Base-by-base conservation (phyloP, 2,797 vertebrate genomes). In the Scolopax bukidnonensis region DNA sequence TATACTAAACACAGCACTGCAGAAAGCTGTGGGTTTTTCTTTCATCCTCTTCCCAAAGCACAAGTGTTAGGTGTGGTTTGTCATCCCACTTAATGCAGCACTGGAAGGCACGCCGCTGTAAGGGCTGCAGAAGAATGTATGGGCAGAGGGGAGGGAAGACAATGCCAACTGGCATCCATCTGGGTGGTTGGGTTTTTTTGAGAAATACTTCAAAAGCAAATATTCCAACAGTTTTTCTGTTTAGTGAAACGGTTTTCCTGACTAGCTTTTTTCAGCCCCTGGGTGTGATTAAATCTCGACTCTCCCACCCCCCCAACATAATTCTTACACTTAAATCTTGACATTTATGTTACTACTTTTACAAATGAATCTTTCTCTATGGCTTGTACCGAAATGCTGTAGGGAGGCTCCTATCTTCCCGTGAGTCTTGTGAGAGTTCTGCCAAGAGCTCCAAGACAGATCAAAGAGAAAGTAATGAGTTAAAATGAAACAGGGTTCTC, bases 191-290 rank as follows among this genome's bases (percentile, higher is more conserved):
- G 2, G 11, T 30, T 53, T 53, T 88, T 78, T 65, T 61, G 51
- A 89, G 56, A 89, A 84, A 84, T 56, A 89, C 80, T 89, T 95
- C 88, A 93, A 89, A 96, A 91, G 89, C 38, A 86, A 95, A 68
- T 81, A 91, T 70, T 79, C 53, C 56, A 87, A 61, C 80, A 84
- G 53, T 77, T 93, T 63, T 95, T 94, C 64, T 0, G 0, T 94
- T 88, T 43, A 88, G 45, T 33, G 70, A 74, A 92, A 88, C 5
- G 38, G 27, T 50, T 93, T 87, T 33, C 53, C 45, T 36, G 15
- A 65, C 11, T 41, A 70, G 28, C 33, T 59, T 80, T 81, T 81
- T 67, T 67, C 67, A 90, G 83, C 63, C 75, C 8, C 61, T 74
- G 57, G 64, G 18, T 56, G n/a, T 60, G 83, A 93, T 79, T 84